Evolutionary conservation across 2,888 invertebrate genomes (phyloP).

Genomic region (Plutella xylostella): DNA sequence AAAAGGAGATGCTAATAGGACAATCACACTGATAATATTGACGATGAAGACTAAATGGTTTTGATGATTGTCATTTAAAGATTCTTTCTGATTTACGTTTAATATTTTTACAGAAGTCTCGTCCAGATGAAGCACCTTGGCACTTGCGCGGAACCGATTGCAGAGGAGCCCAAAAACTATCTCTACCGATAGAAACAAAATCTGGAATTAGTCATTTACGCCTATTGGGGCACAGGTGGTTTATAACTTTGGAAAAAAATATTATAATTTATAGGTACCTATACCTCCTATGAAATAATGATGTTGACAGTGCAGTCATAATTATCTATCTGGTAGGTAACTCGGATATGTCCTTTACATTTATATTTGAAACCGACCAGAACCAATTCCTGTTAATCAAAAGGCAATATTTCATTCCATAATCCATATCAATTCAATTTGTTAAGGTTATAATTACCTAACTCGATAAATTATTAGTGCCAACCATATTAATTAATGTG

Average conservation of each 20-base stretch:
- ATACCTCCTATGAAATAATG: background rate
- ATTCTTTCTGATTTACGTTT: background rate
- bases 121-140: constrained; percentile 85
- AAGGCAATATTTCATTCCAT: no score
- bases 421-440: background rate
- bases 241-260: background rate
- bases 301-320: background rate
- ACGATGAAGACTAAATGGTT: no score
- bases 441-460: background rate
- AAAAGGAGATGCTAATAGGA: no score
- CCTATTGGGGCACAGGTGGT: background rate
- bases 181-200: constrained; percentile 71
- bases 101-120: constrained; percentile 61
- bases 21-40: no score
- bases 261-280: background rate
- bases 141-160: constrained; percentile 86
- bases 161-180: constrained; percentile 88
- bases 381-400: no score
- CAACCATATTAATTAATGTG: background rate
- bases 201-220: constrained; percentile 12
- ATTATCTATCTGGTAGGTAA: no score
- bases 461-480: background rate
- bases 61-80: no score
- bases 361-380: no score
- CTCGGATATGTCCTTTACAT: no score